Evolutionary conservation across 2,113 vertebrate species (phyloP).

Genomic region (Tragelaphus buxtoni): DNA sequence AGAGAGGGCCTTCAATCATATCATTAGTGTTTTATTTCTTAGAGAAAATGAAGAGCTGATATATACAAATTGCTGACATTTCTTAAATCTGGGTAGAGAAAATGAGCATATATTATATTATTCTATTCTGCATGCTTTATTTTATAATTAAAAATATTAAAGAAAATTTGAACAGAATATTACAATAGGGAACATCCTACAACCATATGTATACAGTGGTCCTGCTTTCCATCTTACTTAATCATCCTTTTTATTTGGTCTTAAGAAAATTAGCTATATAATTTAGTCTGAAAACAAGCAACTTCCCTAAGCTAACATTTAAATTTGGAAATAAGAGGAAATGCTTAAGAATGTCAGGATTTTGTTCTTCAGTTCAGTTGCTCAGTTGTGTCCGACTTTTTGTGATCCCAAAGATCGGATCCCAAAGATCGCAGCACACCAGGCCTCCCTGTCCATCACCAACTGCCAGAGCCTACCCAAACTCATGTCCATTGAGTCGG

Average conservation of each 20-base stretch:
- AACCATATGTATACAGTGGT: not conserved
- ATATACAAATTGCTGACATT: not conserved
- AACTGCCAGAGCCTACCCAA: not conserved
- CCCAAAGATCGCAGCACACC: not conserved
- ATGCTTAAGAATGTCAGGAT: not conserved
- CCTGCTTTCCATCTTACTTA: not conserved
- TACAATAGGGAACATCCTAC: not conserved
- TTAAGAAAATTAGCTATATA: not conserved
- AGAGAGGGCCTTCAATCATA: not conserved
- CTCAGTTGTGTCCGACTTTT: not conserved
- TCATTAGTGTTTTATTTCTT: not conserved
- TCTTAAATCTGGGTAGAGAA: not conserved
- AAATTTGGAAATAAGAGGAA: not conserved
- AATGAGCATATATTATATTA: not conserved
- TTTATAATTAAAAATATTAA: not conserved
- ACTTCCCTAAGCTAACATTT: not conserved
- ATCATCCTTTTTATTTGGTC: not conserved
- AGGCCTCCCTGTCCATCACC: not conserved
- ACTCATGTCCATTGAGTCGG: not conserved
- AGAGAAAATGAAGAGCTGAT: not conserved
- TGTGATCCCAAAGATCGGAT: not conserved
- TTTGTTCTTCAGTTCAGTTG: not conserved
- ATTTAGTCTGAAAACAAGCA: not conserved
- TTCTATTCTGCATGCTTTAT: not conserved
- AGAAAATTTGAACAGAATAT: not conserved